Percentiles rank a stretch among this genome's conserved stretches.
phyloP scores from a whole-genome alignment of 2,797 vertebrate species.

The Peromyscus aztecus region DNA sequence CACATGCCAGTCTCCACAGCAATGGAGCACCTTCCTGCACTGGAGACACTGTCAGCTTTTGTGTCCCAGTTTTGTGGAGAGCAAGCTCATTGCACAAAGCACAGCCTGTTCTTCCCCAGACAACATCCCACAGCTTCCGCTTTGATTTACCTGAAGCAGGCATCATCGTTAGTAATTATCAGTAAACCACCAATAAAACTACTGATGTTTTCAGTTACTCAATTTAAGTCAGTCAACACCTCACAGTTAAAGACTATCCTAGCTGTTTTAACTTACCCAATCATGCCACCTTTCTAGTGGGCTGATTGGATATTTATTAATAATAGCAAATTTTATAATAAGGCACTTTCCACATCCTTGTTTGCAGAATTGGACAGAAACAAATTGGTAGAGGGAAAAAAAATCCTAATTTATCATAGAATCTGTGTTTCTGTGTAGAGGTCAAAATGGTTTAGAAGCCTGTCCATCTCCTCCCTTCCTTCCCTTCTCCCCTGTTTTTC shows the following conservation, averaged over 20 bases:
- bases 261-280: constrained; percentile 12
- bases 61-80: background rate
- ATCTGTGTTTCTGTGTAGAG: background rate
- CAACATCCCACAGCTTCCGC: background rate
- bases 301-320: constrained; percentile 1
- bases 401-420: background rate
- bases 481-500: background rate
- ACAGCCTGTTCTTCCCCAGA: background rate
- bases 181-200: constrained; percentile 6
- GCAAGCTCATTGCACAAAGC: constrained; percentile 28
- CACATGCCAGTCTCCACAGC: background rate
- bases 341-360: background rate
- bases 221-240: constrained; percentile 42
- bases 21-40: background rate
- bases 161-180: constrained; percentile 52
- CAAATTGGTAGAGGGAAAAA: background rate
- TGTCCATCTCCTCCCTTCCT: background rate
- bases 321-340: background rate
- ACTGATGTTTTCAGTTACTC: constrained; percentile 50
- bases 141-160: background rate
- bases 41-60: constrained; percentile 14
- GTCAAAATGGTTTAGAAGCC: background rate
- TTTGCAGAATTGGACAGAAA: background rate
- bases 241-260: constrained; percentile 41
- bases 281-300: constrained; percentile 7